Evolutionary conservation across 2,113 vertebrate species (phyloP), one percentile per base, ranked within the genome.

Genomic region (Dromiciops gliroides): DNA sequence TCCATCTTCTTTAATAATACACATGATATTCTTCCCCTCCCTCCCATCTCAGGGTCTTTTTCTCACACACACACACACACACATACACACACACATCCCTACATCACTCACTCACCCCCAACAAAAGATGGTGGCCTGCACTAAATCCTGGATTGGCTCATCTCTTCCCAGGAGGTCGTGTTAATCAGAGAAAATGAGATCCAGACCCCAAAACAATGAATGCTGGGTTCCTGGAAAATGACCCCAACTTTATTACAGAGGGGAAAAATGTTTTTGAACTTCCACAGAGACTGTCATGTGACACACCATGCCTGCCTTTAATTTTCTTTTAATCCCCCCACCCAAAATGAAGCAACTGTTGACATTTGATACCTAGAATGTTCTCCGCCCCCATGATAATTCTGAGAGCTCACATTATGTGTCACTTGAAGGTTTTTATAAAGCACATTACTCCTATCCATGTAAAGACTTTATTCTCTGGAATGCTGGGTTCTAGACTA

Each of bases 181-280:
- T 50, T 48, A 91, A 31, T 51, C 50, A 4, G 25, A 95, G 94
- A 93, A 94, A 91, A 89, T 89, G 92, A 75, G 88, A 53, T 31
- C 89, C 52, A 92, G 88, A 52, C 90, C 48, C 50, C 51, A 47
- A 95, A 91, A 95, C 91, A 94, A 93, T 89, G 90, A 91, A 60
- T 47, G 47, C 23, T 2, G n/a, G n/a, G 47, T 90, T 24, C 48
- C 51, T 56, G 2, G n/a, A 89, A 24, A 23, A 49, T 19, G 37
- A 37, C 90, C 37, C 50, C 2, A 23, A 0, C 51, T 89, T 93
- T 53, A 24, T 53, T 92, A 37, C 93, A 37, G 48, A 95, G 9
- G 50, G n/a, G 49, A 60, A 24, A 8, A 6, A 10, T 89, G 53
- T 50, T 67, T 53, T 89, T 19, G 91, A 44, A 52, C 51, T 51